Evolutionary conservation across 2,797 vertebrate species (phyloP).

Genomic region (Novumbra hubbsi): DNA sequence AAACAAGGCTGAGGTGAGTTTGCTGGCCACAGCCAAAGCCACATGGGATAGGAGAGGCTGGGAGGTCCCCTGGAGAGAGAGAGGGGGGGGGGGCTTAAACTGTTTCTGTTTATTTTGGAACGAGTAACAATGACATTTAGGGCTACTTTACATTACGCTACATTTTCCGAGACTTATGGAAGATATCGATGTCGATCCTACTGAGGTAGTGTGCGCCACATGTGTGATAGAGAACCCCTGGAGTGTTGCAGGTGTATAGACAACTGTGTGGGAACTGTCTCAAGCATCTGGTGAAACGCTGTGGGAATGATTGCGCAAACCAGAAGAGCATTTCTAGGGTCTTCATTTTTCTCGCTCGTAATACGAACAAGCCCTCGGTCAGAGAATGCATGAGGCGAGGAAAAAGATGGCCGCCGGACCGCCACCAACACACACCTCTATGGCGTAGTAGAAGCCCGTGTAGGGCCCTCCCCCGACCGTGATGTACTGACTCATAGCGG

Average conservation of each 20-base stretch:
- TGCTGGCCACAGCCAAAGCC: conserved; percentile 95
- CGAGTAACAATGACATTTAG: not conserved
- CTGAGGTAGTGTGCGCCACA: too few relatives aligned
- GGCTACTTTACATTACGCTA: too few relatives aligned
- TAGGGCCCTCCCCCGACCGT: conserved; percentile 93
- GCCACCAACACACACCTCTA: conserved; percentile 80
- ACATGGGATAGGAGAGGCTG: conserved; percentile 96
- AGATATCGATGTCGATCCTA: too few relatives aligned
- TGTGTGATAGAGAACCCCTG: too few relatives aligned
- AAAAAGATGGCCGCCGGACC: not conserved
- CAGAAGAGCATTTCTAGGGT: too few relatives aligned
- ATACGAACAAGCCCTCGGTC: too few relatives aligned
- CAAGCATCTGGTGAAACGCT: too few relatives aligned
- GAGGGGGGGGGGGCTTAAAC: not conserved
- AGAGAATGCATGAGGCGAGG: not conserved
- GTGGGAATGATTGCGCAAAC: too few relatives aligned
- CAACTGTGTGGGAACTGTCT: too few relatives aligned
- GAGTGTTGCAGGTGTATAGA: too few relatives aligned
- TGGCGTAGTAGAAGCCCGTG: conserved; percentile 93
- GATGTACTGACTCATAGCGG: conserved; percentile 96
- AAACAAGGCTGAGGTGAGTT: conserved; percentile 96
- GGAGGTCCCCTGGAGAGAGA: conserved; percentile 84
- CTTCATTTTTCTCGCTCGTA: too few relatives aligned
- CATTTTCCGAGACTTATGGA: too few relatives aligned
- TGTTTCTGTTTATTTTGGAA: not conserved